A percentile compares a stretch with the other conserved stretches of the same genome.
These are phyloP conservation scores for Sinelater perroti DNA, from an alignment of 2,888 invertebrate genomes.

Conservation along the genomic window DNA sequence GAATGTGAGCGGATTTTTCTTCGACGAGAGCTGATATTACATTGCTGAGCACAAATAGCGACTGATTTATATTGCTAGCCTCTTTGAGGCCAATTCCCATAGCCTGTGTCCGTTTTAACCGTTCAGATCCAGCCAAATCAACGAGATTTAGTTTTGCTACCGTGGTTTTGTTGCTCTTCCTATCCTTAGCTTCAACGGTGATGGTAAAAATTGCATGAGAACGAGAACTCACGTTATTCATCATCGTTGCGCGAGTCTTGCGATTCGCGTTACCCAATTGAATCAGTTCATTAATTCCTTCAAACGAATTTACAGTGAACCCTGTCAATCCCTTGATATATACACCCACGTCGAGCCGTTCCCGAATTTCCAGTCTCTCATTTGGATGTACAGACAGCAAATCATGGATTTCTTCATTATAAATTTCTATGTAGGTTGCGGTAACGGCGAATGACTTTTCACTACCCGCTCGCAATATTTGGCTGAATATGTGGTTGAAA, in stretches of 20 bases:
- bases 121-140: slow-evolving; percentile 98
- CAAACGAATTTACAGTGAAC: slow-evolving; percentile 84
- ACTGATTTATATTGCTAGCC: slow-evolving; percentile 97
- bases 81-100: slow-evolving; percentile 92
- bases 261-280: slow-evolving; percentile 95
- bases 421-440: slow-evolving; percentile 98
- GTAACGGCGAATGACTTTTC: slow-evolving; percentile 83
- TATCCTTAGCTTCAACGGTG: slow-evolving; percentile 95
- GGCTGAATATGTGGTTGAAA: slow-evolving; percentile 98
- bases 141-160: slow-evolving; percentile 98
- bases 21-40: slow-evolving; percentile 98
- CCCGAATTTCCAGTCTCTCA: slow-evolving; percentile 89
- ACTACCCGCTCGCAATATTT: slow-evolving; percentile 91
- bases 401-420: slow-evolving; percentile 98
- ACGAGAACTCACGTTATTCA: slow-evolving; percentile 96
- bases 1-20: slow-evolving; percentile 96
- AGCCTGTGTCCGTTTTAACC: slow-evolving; percentile 96
- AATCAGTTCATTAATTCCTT: slow-evolving; percentile 62
- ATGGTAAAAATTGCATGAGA: slow-evolving; percentile 99
- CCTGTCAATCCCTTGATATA: slow-evolving; percentile 98
- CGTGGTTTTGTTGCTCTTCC: slow-evolving; percentile 82
- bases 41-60: slow-evolving; percentile 95
- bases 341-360: slow-evolving; percentile 94
- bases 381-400: slow-evolving; percentile 85
- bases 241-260: slow-evolving; percentile 89